Evolutionary conservation across 2,113 vertebrate genomes (phyloP).

Genomic region (Oplegnathus fasciatus): DNA sequence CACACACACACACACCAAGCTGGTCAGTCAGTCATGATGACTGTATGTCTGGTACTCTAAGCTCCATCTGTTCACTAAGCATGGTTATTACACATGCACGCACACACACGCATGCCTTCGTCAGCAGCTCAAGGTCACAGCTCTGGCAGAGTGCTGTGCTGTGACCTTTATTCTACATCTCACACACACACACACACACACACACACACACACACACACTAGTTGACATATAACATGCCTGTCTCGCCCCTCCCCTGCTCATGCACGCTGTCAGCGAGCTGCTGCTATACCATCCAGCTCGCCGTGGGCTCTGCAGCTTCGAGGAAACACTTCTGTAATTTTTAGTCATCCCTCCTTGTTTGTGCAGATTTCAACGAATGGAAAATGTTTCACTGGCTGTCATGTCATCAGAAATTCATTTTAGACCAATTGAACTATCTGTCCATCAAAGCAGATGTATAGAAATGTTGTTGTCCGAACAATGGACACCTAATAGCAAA

Average conservation of each 20-base stretch:
- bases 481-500: background rate
- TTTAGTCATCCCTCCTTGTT: background rate
- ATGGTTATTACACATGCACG: constrained; percentile 78
- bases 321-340: constrained; percentile 36
- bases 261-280: constrained; percentile 41
- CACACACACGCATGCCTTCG: constrained; percentile 52
- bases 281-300: constrained; percentile 55
- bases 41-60: constrained; percentile 82
- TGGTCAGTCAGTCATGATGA: constrained; percentile 81
- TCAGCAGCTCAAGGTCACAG: constrained; percentile 82
- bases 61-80: constrained; percentile 83
- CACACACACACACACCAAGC: constrained; percentile 42
- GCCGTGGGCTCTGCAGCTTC: constrained; percentile 34
- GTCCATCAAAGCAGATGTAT: background rate
- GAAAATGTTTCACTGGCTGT: background rate
- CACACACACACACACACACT: constrained; percentile 33
- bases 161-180: constrained; percentile 82
- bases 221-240: constrained; percentile 76
- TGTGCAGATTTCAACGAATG: background rate
- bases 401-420: background rate
- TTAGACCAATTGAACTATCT: background rate
- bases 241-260: constrained; percentile 69
- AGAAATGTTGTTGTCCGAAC: background rate
- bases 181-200: constrained; percentile 38
- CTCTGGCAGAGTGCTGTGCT: constrained; percentile 70